Evolutionary conservation across 2,888 invertebrate genomes (phyloP).

Genomic region (Xanthia icteritia): DNA sequence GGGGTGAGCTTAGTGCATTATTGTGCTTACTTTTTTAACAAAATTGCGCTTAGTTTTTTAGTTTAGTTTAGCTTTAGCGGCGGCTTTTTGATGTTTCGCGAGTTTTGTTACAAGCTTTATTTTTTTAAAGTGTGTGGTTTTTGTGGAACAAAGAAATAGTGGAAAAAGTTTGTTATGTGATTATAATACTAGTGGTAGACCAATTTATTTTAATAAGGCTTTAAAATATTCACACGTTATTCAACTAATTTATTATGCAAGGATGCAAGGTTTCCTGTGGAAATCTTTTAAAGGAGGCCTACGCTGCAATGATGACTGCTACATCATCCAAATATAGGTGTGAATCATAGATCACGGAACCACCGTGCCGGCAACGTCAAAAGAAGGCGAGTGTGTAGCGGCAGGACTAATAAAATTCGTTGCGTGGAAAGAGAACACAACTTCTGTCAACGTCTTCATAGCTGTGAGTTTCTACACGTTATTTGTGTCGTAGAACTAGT

Average conservation of each 20-base stretch:
- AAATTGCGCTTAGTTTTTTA: constrained; percentile 74
- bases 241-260: not conserved
- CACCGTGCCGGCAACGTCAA: not conserved
- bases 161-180: not conserved
- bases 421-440: not conserved
- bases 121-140: constrained; percentile 33
- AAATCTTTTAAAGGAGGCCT: too few species aligned
- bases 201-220: constrained; percentile 27
- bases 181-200: not conserved
- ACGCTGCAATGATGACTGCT: not conserved
- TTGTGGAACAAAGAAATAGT: constrained; percentile 24
- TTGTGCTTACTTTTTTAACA: constrained; percentile 78
- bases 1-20: constrained; percentile 80
- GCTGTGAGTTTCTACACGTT: not conserved
- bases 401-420: not conserved
- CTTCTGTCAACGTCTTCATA: not conserved
- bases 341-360: not conserved
- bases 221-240: not conserved
- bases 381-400: not conserved
- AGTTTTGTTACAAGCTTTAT: constrained; percentile 21
- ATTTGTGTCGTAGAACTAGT: not conserved
- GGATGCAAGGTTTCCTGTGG: not conserved
- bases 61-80: constrained; percentile 58
- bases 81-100: constrained; percentile 59
- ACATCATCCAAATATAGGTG: not conserved